phyloP scores from a whole-genome alignment of 2,113 vertebrate species.

The Petrocephalus microphthalmus region DNA sequence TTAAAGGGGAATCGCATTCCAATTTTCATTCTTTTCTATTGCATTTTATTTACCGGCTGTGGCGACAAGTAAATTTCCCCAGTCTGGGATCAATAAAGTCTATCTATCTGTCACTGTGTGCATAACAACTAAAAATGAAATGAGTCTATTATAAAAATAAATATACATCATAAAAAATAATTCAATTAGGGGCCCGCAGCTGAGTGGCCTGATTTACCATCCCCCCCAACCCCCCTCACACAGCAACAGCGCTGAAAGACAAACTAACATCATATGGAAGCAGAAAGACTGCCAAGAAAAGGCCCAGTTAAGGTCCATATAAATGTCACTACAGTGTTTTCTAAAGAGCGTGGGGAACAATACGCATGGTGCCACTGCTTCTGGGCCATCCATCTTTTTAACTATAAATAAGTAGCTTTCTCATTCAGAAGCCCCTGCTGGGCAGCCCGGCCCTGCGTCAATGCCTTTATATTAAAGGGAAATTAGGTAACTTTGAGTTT shows the following conservation, averaged over 20 bases:
- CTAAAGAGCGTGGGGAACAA: constrained; percentile 40
- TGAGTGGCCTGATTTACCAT: neutral
- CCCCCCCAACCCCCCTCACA: neutral
- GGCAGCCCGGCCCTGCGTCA: constrained; percentile 37
- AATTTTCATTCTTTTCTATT: neutral
- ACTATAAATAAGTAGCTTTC: constrained; percentile 43
- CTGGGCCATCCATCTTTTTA: constrained; percentile 45
- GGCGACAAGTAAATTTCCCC: no score
- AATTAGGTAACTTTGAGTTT: constrained; percentile 55
- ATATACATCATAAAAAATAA: neutral
- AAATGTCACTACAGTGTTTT: constrained; percentile 42
- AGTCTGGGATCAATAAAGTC: no score
- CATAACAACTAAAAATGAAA: neutral
- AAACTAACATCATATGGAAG: constrained; percentile 21
- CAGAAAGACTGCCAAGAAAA: constrained; percentile 37
- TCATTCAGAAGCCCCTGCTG: constrained; percentile 44
- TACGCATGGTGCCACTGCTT: constrained; percentile 36
- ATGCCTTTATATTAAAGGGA: constrained; percentile 41
- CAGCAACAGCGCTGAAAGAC: neutral
- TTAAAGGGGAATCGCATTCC: no score
- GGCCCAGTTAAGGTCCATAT: constrained; percentile 43
- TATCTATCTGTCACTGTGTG: no score
- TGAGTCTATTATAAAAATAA: neutral
- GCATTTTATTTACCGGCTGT: no score
- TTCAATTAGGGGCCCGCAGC: neutral